Base-by-base conservation (phyloP, 2,888 invertebrate species). In the Cyclophora punctaria region DNA sequence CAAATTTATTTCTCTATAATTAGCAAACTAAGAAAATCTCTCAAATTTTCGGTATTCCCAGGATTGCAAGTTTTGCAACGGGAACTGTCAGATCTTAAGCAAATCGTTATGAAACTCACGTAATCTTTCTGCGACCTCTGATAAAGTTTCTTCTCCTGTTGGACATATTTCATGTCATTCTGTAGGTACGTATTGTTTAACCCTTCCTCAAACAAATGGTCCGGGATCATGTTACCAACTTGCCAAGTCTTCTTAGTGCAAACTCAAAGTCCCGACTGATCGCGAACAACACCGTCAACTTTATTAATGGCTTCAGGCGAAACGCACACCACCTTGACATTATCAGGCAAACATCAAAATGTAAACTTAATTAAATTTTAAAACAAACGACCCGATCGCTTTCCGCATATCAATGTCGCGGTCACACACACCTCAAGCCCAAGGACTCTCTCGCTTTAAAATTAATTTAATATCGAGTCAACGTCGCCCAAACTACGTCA, bases 351-450 rank as follows among this genome's bases (percentile, higher is more conserved):
- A 80, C 80, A 80, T 72, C 57, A 55, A 63, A 20, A 66, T 71
- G 78, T 78, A 78, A 79, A 77, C 73, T 67, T 73, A 70, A 83
- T 87, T 79, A 84, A 84, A 82, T 68, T 83, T 81, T 78, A 65
- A 81, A 73, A 71, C 64, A 71, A 83, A 86, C 74, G 69, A 76
- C 62, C 60, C 46, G 53, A 65, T 58, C 71, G 73, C 66, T 71
- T 62, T 69, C 62, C 65, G 83, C 75, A 83, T 85, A 78, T 71
- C 70, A 82, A 84, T 78, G 69, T 56, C 62, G 61, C 52, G 66
- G 58, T 53, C 59, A 56, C 56, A 48, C 53, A 49, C 48, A 51
- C 55, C 37, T 5, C 37, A 4, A 5, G 37, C 37, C 5, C 37
- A 37, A 37, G 37, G 37, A 37, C 37, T 5, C 37, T 37, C 37